Conservation (phyloP, 2,113 vertebrate species). For the Osmerus mordax region DNA sequence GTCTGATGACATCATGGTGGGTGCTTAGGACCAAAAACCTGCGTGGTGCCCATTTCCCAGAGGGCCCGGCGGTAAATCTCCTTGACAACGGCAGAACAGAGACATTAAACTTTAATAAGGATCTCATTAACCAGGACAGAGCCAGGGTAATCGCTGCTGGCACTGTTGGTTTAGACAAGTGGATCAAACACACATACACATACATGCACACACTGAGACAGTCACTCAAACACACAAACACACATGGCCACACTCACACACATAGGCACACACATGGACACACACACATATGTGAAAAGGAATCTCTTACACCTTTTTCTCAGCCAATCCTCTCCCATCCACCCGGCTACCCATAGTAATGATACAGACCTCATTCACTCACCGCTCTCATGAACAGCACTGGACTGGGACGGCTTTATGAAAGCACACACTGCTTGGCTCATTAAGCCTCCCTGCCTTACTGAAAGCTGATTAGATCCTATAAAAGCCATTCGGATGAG, state of each 20-base stretch:
- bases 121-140: slow-evolving; percentile 52
- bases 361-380: neutral
- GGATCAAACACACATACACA: slow-evolving; percentile 24
- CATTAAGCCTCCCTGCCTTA: neutral
- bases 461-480: neutral
- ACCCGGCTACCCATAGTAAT: too few relatives aligned
- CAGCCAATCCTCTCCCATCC: too few relatives aligned
- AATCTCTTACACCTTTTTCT: too few relatives aligned
- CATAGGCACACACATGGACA: slow-evolving; percentile 1
- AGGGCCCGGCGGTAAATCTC: slow-evolving; percentile 50
- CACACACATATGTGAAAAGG: neutral
- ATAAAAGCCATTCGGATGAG: slow-evolving; percentile 10
- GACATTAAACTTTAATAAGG: slow-evolving; percentile 69
- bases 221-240: slow-evolving; percentile 7
- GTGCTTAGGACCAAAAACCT: slow-evolving; percentile 28
- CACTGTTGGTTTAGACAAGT: slow-evolving; percentile 55
- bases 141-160: slow-evolving; percentile 45
- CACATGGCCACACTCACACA: slow-evolving; percentile 4
- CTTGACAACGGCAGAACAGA: slow-evolving; percentile 61
- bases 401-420: neutral
- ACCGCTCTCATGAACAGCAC: neutral
- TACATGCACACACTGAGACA: neutral
- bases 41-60: slow-evolving; percentile 27
- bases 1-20: neutral
- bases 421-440: neutral